Evolutionary conservation across 2,797 vertebrate species (phyloP).

Genomic region (Rhynchotus rufescens): DNA sequence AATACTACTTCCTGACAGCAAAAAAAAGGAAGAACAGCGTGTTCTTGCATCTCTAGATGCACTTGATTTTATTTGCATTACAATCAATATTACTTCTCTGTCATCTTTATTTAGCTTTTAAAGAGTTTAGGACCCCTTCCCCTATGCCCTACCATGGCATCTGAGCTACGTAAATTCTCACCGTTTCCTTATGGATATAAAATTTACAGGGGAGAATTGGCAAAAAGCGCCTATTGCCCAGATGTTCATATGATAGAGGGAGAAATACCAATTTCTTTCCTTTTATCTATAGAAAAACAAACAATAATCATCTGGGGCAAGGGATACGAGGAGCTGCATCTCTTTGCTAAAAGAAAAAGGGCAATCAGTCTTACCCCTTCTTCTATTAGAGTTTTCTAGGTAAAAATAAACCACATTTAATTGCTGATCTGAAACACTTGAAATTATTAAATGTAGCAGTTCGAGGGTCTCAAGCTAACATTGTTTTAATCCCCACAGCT

Average conservation of each 20-base stretch:
- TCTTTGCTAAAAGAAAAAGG: background rate
- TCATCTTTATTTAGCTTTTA: background rate
- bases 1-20: rapidly evolving
- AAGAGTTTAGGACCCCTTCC: background rate
- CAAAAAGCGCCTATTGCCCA: background rate
- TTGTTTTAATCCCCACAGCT: no score
- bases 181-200: background rate
- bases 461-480: background rate
- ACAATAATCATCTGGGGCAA: no score
- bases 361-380: rapidly evolving
- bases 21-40: rapidly evolving
- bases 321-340: background rate
- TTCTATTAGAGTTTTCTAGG: rapidly evolving
- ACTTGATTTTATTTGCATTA: background rate
- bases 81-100: rapidly evolving
- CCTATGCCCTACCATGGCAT: no score
- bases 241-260: background rate
- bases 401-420: background rate
- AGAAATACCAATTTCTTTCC: background rate
- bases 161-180: background rate
- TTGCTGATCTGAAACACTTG: background rate
- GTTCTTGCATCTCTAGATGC: background rate
- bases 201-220: background rate
- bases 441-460: rapidly evolving
- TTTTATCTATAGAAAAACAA: background rate